Conservation (phyloP, 2,888 invertebrate genomes). For the Dendrolimus houi region DNA sequence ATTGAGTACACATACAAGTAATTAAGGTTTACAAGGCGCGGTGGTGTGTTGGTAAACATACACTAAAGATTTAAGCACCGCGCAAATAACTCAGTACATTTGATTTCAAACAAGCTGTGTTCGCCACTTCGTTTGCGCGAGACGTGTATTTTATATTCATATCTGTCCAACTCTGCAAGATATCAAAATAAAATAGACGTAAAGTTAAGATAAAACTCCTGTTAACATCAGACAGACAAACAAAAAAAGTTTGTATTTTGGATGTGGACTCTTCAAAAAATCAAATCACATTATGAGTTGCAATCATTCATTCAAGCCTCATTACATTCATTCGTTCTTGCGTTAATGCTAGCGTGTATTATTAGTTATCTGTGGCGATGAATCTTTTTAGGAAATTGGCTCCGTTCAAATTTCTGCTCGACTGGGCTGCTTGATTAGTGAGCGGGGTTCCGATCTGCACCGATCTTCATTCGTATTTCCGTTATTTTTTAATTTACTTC, state of each 20-base stretch:
- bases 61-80: background rate
- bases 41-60: background rate
- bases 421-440: slow-evolving; percentile 36
- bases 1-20: background rate
- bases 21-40: background rate
- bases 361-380: slow-evolving; percentile 35
- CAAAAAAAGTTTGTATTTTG: too few relatives aligned
- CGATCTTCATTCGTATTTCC: too few relatives aligned
- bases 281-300: slow-evolving; percentile 1
- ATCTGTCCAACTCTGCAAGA: too few relatives aligned
- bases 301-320: slow-evolving; percentile 50
- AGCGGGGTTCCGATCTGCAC: slow-evolving; percentile 23
- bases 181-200: too few relatives aligned
- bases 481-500: too few relatives aligned
- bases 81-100: too few relatives aligned
- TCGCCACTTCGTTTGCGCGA: too few relatives aligned
- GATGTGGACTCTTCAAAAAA: too few relatives aligned
- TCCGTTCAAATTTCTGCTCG: slow-evolving; percentile 49
- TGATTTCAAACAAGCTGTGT: too few relatives aligned
- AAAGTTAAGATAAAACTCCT: too few relatives aligned
- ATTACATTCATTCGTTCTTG: slow-evolving; percentile 46
- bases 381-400: slow-evolving; percentile 63
- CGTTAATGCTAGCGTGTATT: slow-evolving; percentile 15
- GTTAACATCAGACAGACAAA: too few relatives aligned
- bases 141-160: too few relatives aligned